A percentile compares a stretch with the other conserved stretches of the same genome.
These are phyloP conservation scores for Otocyon megalotis DNA, from an alignment of 2,113 vertebrate species.

Conservation along the genomic window DNA sequence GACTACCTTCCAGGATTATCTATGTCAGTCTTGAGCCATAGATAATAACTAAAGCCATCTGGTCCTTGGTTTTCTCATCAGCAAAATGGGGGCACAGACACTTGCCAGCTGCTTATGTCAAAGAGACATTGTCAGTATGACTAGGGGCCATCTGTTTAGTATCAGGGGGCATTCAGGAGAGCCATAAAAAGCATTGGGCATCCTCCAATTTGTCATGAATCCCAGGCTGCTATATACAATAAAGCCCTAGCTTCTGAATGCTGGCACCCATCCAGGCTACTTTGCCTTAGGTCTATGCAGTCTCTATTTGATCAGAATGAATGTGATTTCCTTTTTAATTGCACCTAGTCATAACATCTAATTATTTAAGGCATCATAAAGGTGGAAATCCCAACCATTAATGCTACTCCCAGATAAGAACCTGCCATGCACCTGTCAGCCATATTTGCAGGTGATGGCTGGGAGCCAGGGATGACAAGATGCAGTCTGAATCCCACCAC, in stretches of 20 bases:
- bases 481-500: background rate
- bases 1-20: conserved; percentile 6
- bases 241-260: conserved; percentile 43
- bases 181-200: conserved; percentile 4
- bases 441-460: background rate
- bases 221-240: background rate
- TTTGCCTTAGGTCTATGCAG: background rate
- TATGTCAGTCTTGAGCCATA: background rate
- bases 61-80: conserved; percentile 53
- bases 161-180: background rate
- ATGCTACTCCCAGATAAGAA: conserved; percentile 55
- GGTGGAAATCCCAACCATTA: conserved; percentile 33
- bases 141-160: conserved; percentile 48
- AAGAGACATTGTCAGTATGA: background rate
- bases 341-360: background rate
- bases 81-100: conserved; percentile 42
- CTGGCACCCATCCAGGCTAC: conserved; percentile 18
- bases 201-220: background rate
- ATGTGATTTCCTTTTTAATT: conserved; percentile 56
- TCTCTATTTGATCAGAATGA: conserved; percentile 55
- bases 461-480: background rate
- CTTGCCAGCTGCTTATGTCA: conserved; percentile 41
- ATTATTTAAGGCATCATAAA: conserved; percentile 67
- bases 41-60: conserved; percentile 23
- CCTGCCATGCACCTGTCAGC: conserved; percentile 48